Percentiles rank a stretch among this genome's conserved stretches.
Conservation (phyloP, 1,140 invertebrate genomes). For the Delia radicum region DNA sequence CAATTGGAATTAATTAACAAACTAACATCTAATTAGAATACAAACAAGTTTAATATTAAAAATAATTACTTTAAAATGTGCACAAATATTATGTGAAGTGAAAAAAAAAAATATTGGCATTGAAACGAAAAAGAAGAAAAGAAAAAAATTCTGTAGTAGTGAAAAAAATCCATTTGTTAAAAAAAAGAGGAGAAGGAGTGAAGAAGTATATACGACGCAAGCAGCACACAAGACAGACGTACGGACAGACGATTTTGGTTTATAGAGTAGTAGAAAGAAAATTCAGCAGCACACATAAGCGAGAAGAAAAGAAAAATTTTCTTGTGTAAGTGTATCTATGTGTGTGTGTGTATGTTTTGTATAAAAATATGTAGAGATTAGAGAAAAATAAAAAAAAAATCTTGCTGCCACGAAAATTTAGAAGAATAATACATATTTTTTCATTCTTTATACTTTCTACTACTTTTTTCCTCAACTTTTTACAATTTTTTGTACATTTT, state of each 20-base stretch:
- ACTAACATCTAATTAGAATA: conserved; percentile 9
- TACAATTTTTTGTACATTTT: neutral
- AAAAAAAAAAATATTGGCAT: conserved; percentile 22
- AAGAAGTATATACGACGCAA: neutral
- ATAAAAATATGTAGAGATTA: neutral
- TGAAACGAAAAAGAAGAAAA: conserved; percentile 21
- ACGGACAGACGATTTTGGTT: neutral
- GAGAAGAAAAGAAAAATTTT: neutral
- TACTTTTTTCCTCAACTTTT: neutral
- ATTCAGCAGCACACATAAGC: neutral
- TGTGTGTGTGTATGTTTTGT: neutral
- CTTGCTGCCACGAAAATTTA: conserved; percentile 3
- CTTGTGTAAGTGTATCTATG: neutral
- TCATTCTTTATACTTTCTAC: neutral
- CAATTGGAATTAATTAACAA: conserved; percentile 4
- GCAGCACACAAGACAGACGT: neutral
- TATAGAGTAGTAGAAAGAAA: neutral
- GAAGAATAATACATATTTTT: conserved; percentile 5
- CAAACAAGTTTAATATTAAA: neutral
- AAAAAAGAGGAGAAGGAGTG: neutral
- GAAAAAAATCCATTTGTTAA: conserved; percentile 20
- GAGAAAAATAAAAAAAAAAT: neutral
- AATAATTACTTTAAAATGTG: neutral
- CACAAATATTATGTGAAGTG: conserved; percentile 19
- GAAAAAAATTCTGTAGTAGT: conserved; percentile 24